phyloP scores from a whole-genome alignment of 2,888 invertebrate species.

The Andrena hattorfiana region DNA sequence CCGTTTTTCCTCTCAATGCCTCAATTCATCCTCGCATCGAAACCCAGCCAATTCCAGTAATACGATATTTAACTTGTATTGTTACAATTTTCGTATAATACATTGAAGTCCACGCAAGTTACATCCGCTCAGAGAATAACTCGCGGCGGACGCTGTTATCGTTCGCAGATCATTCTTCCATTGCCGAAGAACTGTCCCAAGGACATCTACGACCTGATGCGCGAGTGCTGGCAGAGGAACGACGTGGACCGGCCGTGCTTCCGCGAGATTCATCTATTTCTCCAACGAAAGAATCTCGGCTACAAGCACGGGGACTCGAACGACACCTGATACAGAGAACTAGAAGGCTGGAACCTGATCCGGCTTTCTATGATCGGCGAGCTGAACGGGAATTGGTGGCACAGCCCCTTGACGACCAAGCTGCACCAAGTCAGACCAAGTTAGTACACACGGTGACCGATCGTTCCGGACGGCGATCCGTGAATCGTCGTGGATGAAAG shows the following conservation, averaged over 20 bases:
- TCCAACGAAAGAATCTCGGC: constrained; percentile 91
- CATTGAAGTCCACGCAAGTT: no score
- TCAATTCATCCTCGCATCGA: no score
- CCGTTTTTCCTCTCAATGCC: no score
- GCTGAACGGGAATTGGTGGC: constrained; percentile 84
- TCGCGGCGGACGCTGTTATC: not conserved
- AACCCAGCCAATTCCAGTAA: no score
- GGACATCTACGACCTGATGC: constrained; percentile 94
- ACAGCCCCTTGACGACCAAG: constrained; percentile 76
- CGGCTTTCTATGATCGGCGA: constrained; percentile 84
- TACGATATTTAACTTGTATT: no score
- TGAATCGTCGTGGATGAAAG: constrained; percentile 46
- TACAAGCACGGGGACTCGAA: constrained; percentile 79
- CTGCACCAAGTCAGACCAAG: constrained; percentile 69
- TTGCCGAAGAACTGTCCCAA: constrained; percentile 92
- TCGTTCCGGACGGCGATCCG: constrained; percentile 30
- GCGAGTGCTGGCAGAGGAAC: constrained; percentile 94
- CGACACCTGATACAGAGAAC: constrained; percentile 83
- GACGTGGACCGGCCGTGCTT: constrained; percentile 92
- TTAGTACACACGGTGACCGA: constrained; percentile 65
- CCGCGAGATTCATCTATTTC: constrained; percentile 93
- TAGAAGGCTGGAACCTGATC: constrained; percentile 82
- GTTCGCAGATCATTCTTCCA: constrained; percentile 86
- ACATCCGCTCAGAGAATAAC: not conserved
- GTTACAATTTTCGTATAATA: no score